These are phyloP conservation scores for Pipistrellus kuhlii DNA, from an alignment of 2,797 vertebrate species.

Conservation along the genomic window DNA sequence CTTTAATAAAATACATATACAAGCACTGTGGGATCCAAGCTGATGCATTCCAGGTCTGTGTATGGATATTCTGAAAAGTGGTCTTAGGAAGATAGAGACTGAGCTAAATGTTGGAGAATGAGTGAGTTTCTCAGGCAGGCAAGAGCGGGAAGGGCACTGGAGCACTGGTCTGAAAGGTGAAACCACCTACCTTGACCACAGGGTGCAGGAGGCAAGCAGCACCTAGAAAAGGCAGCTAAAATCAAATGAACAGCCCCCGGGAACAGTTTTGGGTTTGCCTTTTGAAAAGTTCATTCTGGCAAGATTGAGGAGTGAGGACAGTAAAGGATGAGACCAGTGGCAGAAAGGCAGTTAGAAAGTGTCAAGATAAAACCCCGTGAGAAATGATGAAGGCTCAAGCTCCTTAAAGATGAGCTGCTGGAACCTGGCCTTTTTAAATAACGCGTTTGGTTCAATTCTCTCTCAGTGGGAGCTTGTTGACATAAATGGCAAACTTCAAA, in stretches of 20 bases:
- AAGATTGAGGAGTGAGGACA: not conserved
- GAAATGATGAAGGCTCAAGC: not conserved
- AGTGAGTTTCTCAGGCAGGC: not conserved
- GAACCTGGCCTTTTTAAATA: not conserved
- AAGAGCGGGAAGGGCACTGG: not conserved
- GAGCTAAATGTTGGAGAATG: not conserved
- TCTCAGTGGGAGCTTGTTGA: not conserved
- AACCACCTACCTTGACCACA: not conserved
- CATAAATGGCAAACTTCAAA: conserved; percentile 14
- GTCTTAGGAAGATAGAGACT: not conserved
- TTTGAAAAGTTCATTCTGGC: conserved; percentile 13
- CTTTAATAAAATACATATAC: too few species aligned
- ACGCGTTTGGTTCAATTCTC: not conserved
- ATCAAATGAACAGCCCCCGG: not conserved
- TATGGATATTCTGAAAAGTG: not conserved
- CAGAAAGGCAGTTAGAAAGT: not conserved
- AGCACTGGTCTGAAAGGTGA: not conserved
- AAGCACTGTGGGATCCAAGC: not conserved
- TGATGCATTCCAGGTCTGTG: not conserved
- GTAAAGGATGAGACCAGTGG: not conserved
- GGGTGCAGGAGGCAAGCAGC: not conserved
- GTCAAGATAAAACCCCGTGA: not conserved
- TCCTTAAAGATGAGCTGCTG: not conserved
- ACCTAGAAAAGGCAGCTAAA: not conserved
- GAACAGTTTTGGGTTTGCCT: not conserved